phyloP scores from a whole-genome alignment of 2,797 vertebrate species.

The Propithecus perrieri region DNA sequence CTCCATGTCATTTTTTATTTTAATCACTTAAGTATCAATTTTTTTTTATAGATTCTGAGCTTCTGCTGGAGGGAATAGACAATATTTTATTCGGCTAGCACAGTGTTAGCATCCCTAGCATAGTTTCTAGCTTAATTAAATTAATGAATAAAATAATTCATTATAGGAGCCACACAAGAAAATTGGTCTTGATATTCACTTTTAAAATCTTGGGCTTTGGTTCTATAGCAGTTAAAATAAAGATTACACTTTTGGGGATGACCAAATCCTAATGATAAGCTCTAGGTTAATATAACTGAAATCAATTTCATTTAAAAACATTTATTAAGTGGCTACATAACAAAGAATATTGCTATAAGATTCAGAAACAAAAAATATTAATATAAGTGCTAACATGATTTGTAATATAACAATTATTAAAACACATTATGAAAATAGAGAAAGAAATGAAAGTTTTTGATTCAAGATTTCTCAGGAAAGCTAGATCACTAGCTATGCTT shows the following conservation, averaged over 20 bases:
- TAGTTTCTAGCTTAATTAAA: not conserved
- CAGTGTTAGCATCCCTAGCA: not conserved
- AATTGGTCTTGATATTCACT: not conserved
- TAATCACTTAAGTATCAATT: not conserved
- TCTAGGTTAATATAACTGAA: not conserved
- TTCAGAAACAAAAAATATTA: not conserved
- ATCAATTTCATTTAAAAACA: not conserved
- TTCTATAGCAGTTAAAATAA: not conserved
- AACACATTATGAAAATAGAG: not conserved
- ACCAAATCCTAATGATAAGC: not conserved
- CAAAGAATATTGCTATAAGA: not conserved
- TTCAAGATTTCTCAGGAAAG: not conserved
- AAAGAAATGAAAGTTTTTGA: not conserved
- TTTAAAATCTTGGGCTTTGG: not conserved
- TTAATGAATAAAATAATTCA: not conserved
- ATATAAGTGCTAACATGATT: not conserved
- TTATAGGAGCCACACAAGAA: not conserved
- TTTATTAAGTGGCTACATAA: not conserved
- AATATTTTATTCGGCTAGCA: slow-evolving; percentile 11
- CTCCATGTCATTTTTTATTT: slow-evolving; percentile 19
- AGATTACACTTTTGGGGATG: not conserved
- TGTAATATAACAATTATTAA: not conserved
- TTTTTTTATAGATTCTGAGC: not conserved
- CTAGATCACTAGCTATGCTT: not conserved
- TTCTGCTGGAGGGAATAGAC: not conserved